Evolutionary conservation across 2,888 invertebrate species (phyloP), one percentile per base, ranked within the genome.

Genomic region (Tiphia femorata): DNA sequence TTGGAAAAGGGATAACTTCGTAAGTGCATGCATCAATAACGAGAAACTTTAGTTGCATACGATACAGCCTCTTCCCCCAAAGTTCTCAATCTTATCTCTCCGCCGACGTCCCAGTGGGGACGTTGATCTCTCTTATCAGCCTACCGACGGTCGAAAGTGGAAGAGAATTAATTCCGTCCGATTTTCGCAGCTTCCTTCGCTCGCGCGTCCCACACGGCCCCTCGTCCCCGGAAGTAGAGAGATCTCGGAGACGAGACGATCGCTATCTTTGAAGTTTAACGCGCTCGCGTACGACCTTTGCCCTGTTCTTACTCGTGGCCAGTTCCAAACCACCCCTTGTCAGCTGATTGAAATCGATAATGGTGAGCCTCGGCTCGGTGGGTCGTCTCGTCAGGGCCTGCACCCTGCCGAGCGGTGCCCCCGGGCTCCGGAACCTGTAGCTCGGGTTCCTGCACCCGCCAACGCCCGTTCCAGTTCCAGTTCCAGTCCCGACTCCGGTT

Each of bases 321-420:
- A 84, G 78, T 55, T 88, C 88, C 42, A 89, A 82, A 51, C 88
- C 88, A 27, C 88, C 88, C 47, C 88, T 85, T 4, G 90, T 89
- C 76, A 91, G 86, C 80, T 89, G 86, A 85, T 91, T 91, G 77
- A 91, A 89, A 85, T 91, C 91, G 63, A 92, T 91, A 70, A 91
- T 91, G 20, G 90, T 88, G 59, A 92, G 85, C 74, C 88, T 87
- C n/a, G 91, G 90, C 75, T 88, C 75, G 55, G 63, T 58, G 63
- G 30, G 79, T 79, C 70, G 74, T 55, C 70, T 74, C 49, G 68
- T 56, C 53, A 62, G 62, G 52, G 68, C 59, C 58, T 74, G 74
- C 47, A 64, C 58, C 58, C 73, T 51, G 73, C 68, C 72, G 64
- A 70, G 59, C 67, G 70, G 67, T 66, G 76, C 71, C 71, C 76